Evolutionary conservation across 1,140 invertebrate species (phyloP).

Genomic region (Chymomyza costata): DNA sequence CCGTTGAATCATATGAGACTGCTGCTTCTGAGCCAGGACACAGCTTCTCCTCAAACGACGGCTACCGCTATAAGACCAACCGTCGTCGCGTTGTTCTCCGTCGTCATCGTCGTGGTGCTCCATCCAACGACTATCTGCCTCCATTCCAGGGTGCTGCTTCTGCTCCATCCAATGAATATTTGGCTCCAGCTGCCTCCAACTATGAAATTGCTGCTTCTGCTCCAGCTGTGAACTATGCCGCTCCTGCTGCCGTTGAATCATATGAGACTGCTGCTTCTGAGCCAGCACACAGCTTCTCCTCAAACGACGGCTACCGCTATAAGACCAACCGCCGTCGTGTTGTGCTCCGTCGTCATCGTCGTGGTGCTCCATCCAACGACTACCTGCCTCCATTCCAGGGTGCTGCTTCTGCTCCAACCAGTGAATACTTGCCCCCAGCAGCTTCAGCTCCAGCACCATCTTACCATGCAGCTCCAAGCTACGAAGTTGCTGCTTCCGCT

Average conservation of each 20-base stretch:
- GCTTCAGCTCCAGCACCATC: constrained; percentile 2
- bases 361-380: constrained; percentile 18
- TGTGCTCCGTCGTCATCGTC: constrained; percentile 44
- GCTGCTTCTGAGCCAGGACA: constrained; percentile 53
- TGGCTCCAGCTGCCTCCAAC: constrained; percentile 48
- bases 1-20: constrained; percentile 39
- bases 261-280: constrained; percentile 55
- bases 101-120: constrained; percentile 63
- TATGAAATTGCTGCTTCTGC: constrained; percentile 35
- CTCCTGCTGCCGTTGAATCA: constrained; percentile 33
- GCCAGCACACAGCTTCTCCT: constrained; percentile 47
- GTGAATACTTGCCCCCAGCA: constrained; percentile 15
- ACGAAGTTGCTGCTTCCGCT: constrained; percentile 8
- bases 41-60: constrained; percentile 54
- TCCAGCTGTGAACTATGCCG: constrained; percentile 20
- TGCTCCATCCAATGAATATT: constrained; percentile 49
- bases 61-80: constrained; percentile 67
- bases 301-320: constrained; percentile 57
- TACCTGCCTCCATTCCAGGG: constrained; percentile 9
- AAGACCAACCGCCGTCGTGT: constrained; percentile 58
- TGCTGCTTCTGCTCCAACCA: constrained; percentile 6
- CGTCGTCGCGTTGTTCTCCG: constrained; percentile 44
- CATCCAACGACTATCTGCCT: constrained; percentile 63
- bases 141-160: constrained; percentile 52
- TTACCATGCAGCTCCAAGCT: neutral